Evolutionary conservation across 2,113 vertebrate genomes (phyloP), one percentile per base, ranked within the genome.

Genomic region (Scortum barcoo): DNA sequence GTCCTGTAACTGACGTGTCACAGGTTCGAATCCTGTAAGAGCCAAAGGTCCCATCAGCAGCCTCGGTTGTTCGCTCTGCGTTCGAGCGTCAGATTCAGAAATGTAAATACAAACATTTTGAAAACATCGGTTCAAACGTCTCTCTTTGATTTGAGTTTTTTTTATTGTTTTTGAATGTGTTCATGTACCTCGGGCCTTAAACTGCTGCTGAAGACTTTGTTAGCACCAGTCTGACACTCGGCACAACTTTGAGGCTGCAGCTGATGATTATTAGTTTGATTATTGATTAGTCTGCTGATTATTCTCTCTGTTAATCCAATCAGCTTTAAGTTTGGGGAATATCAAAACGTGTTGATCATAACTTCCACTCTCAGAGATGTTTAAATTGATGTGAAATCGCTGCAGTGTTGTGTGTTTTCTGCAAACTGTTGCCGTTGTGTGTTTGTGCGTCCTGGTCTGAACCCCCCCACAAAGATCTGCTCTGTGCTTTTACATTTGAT

Each of bases 161-260:
- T 61, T 68, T 16, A 38, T 62, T 36, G 1, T 68, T 40, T 48
- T 80, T 76, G 14, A 16, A 62, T 42, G 66, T 61, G 83, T 83
- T 80, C 4, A 87, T 57, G 81, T 81, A 88, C 82, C 89, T 85
- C 83, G 85, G 89, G 91, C 93, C 92, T 94, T 93, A 92, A 93
- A 91, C 77, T 83, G 87, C 85, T 90, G 86, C 50, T 72, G 78
- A 76, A 80, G 71, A 93, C 71, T 68, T 67, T 73, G 72, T 78
- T 11, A 53, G 22, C 33, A 28, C 42, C 22, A 28, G 63, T 68
- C 28, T 75, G 48, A 17, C 61, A 53, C 61, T 3, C 5, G 54
- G 26, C 68, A 78, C 74, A 68, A 63, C 7, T 78, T 72, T 61
- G 20, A 40, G 51, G 63, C 38, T 69, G 38, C 58, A 50, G 28